Conservation (phyloP, 2,888 invertebrate species). For the Bombylius discolor region DNA sequence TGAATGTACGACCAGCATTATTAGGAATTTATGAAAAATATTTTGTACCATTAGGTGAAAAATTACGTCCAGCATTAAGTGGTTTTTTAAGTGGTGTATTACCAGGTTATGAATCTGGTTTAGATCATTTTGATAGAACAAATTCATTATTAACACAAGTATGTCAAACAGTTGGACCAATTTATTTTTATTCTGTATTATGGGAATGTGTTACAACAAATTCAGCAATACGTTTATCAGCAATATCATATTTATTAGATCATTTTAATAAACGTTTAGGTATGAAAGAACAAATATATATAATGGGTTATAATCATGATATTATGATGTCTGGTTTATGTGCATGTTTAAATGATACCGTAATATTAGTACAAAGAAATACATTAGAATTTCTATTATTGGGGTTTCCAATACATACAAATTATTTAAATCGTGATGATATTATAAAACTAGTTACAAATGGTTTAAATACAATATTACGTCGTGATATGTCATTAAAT, state of each 20-base stretch:
- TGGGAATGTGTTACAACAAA: conserved; percentile 79
- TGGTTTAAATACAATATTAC: conserved; percentile 57
- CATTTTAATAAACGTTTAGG: conserved; percentile 67
- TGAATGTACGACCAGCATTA: conserved; percentile 73
- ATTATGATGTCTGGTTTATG: conserved; percentile 70
- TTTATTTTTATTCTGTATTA: conserved; percentile 72
- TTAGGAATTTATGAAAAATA: conserved; percentile 76
- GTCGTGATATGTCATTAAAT: conserved; percentile 83
- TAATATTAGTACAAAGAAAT: conserved; percentile 72
- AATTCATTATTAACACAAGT: conserved; percentile 37
- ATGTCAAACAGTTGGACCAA: conserved; percentile 60
- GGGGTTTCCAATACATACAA: conserved; percentile 75
- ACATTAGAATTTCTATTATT: conserved; percentile 69
- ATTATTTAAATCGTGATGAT: conserved; percentile 52
- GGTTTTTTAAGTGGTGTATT: conserved; percentile 78
- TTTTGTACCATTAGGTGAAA: conserved; percentile 67
- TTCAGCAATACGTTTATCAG: conserved; percentile 66
- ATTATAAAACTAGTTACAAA: conserved; percentile 60
- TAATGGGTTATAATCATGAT: conserved; percentile 74
- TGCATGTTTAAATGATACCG: conserved; percentile 63
- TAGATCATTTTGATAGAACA: conserved; percentile 67
- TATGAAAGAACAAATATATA: conserved; percentile 68
- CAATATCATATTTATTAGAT: conserved; percentile 62
- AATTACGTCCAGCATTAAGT: conserved; percentile 58
- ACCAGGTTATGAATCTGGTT: conserved; percentile 75